A percentile compares a stretch with the other conserved stretches of the same genome.
These are phyloP conservation scores for Agrenia bidenticulata DNA, from an alignment of 2,888 invertebrate species.

Conservation along the genomic window DNA sequence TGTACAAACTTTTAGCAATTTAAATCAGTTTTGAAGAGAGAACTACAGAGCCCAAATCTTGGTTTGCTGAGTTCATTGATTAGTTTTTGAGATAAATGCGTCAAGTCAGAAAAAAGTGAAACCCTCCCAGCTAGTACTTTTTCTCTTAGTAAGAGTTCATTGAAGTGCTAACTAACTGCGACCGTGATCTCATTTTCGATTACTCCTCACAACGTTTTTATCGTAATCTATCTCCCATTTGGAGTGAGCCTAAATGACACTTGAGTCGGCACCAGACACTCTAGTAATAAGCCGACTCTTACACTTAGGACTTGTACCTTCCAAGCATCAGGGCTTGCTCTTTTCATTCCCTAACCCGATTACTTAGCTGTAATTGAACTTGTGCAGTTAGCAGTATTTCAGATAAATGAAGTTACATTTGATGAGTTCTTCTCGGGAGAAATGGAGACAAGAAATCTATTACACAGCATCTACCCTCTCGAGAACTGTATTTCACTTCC, in stretches of 20 bases:
- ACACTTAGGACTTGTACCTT: too few species aligned
- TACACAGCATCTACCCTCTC: too few species aligned
- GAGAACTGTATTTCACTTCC: background rate
- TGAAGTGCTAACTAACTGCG: slow-evolving; percentile 15
- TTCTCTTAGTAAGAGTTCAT: slow-evolving; percentile 4
- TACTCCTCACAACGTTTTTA: slow-evolving; percentile 9
- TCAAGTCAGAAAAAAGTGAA: slow-evolving; percentile 2
- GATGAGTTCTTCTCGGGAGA: slow-evolving; percentile 2
- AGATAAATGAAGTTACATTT: slow-evolving; percentile 16
- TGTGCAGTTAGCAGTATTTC: slow-evolving; percentile 10
- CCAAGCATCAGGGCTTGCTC: background rate
- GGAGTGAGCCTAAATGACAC: slow-evolving; percentile 19
- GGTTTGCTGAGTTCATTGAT: background rate
- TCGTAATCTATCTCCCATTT: slow-evolving; percentile 22
- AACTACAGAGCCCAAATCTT: background rate
- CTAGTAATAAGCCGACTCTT: slow-evolving; percentile 7
- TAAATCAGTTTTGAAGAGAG: background rate
- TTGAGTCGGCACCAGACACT: slow-evolving; percentile 18
- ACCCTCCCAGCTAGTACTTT: background rate
- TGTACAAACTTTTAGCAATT: too few species aligned
- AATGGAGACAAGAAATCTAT: slow-evolving; percentile 1
- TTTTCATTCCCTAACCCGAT: slow-evolving; percentile 19
- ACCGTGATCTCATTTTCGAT: slow-evolving; percentile 7
- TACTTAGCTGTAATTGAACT: slow-evolving; percentile 21
- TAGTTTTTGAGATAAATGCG: slow-evolving; percentile 4